Evolutionary conservation across 2,113 vertebrate genomes (phyloP).

Genomic region (Alethe diademata): DNA sequence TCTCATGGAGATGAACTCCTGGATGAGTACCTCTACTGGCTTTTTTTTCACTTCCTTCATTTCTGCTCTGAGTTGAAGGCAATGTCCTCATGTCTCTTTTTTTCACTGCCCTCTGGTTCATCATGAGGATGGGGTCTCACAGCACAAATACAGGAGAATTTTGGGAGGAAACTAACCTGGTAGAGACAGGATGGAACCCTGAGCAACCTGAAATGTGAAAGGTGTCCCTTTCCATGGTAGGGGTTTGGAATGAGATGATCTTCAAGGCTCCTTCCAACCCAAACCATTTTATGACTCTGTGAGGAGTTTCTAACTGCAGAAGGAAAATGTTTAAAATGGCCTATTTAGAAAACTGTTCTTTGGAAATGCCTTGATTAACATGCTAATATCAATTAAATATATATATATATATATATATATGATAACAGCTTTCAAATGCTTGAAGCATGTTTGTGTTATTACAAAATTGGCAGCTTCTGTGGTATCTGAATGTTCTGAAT

Average conservation of each 20-base stretch:
- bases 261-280: not conserved
- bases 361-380: not conserved
- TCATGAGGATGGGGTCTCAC: not conserved
- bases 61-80: not conserved
- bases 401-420: too few relatives aligned
- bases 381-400: not conserved
- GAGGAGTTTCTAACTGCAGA: not conserved
- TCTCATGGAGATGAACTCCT: not conserved
- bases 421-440: not conserved
- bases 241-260: fast-evolving
- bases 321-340: not conserved
- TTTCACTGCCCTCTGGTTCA: not conserved
- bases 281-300: not conserved
- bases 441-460: not conserved
- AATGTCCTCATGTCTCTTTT: not conserved
- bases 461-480: not conserved
- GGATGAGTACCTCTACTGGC: not conserved
- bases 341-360: not conserved
- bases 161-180: not conserved
- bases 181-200: not conserved
- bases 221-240: not conserved
- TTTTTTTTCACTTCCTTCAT: not conserved
- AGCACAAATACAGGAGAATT: not conserved
- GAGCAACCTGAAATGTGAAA: not conserved
- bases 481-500: not conserved